Percentiles rank a stretch among this genome's conserved stretches.
Evolutionary conservation across 2,888 invertebrate species (phyloP).

Genomic region (Liopterus haemorrhoidalis): DNA sequence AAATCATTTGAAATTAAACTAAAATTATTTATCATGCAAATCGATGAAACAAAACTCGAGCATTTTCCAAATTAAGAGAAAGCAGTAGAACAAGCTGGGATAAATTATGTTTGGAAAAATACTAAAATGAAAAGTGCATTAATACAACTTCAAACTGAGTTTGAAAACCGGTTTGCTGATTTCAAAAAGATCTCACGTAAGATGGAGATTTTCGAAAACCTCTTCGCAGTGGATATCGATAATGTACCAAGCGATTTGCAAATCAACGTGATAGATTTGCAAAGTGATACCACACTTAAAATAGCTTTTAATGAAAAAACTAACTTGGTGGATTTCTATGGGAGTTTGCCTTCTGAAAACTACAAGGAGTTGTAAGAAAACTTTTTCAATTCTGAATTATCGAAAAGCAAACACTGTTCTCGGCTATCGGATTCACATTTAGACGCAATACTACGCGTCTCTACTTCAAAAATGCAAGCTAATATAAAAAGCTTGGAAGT

Average conservation of each 20-base stretch:
- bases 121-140: conserved; percentile 25
- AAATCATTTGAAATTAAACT: conserved; percentile 23
- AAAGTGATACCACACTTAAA: conserved; percentile 16
- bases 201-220: conserved; percentile 1
- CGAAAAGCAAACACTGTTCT: conserved; percentile 15
- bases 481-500: too few species aligned
- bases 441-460: too few species aligned
- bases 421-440: conserved; percentile 1
- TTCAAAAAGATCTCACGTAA: conserved; percentile 16
- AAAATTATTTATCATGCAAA: conserved; percentile 22
- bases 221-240: not conserved
- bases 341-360: conserved; percentile 18
- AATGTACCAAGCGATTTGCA: conserved; percentile 2
- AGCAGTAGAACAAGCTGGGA: conserved; percentile 20
- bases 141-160: conserved; percentile 25
- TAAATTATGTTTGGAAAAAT: conserved; percentile 23
- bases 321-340: conserved; percentile 19
- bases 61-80: conserved; percentile 21
- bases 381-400: conserved; percentile 18
- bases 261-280: too few species aligned
- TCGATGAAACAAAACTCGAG: conserved; percentile 19
- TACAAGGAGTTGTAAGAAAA: conserved; percentile 16
- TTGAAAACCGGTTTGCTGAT: conserved; percentile 22
- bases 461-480: too few species aligned
- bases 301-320: conserved; percentile 10